A percentile compares a stretch with the other conserved stretches of the same genome.
Evolutionary conservation across 2,888 invertebrate genomes (phyloP).

Genomic region (Chymomyza fuscimana): DNA sequence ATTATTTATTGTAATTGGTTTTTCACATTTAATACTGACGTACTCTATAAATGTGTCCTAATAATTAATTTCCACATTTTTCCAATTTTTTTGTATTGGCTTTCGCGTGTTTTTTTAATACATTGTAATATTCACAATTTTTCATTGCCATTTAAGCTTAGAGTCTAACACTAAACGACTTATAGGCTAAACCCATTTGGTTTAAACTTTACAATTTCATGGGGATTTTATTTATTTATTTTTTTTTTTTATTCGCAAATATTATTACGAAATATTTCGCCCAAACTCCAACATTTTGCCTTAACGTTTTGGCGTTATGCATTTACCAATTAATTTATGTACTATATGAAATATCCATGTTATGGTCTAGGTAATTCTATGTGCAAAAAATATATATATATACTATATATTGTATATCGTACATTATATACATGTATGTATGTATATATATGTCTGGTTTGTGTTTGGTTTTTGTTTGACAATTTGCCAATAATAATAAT

Average conservation of each 20-base stretch:
- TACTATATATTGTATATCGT: conserved; percentile 22
- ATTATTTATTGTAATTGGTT: conserved; percentile 32
- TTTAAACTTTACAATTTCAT: conserved; percentile 57
- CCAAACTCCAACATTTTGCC: conserved; percentile 5
- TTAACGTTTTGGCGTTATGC: background rate
- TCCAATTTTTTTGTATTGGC: conserved; percentile 32
- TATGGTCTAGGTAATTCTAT: conserved; percentile 62
- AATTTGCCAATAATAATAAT: conserved; percentile 64
- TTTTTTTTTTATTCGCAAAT: conserved; percentile 2
- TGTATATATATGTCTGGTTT: conserved; percentile 25
- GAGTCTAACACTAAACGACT: conserved; percentile 40
- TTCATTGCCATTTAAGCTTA: conserved; percentile 25
- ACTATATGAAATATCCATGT: conserved; percentile 1
- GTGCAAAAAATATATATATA: conserved; percentile 68
- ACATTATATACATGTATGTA: conserved; percentile 40
- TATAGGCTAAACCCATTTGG: conserved; percentile 44
- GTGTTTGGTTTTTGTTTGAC: conserved; percentile 43
- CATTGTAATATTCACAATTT: conserved; percentile 8
- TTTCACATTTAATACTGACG: conserved; percentile 68
- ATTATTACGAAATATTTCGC: conserved; percentile 8
- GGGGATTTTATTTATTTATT: conserved; percentile 1
- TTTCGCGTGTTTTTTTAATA: conserved; percentile 27
- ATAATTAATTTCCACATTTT: conserved; percentile 14
- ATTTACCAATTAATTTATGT: conserved; percentile 21
- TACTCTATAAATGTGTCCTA: conserved; percentile 68